These are phyloP conservation scores for Gasteruption jaculator DNA, from an alignment of 2,888 invertebrate genomes.

Conservation along the genomic window DNA sequence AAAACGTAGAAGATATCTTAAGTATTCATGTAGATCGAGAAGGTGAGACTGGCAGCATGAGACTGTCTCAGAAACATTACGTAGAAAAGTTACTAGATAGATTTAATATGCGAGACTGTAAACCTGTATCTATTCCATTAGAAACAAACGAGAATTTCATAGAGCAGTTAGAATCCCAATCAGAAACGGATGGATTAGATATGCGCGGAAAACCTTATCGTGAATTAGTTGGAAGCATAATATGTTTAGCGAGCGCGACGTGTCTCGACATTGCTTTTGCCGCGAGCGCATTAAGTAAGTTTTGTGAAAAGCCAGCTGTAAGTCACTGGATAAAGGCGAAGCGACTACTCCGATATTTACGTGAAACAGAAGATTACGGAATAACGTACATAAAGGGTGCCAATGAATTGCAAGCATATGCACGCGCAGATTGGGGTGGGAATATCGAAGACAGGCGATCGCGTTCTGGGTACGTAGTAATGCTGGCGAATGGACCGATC, in stretches of 20 bases:
- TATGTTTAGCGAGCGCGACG: constrained; percentile 24
- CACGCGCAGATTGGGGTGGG: constrained; percentile 23
- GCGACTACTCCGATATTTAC: constrained; percentile 21
- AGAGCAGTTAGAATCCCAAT: no score
- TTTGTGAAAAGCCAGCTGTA: constrained; percentile 13
- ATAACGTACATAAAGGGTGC: constrained; percentile 19
- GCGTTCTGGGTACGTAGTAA: constrained; percentile 18
- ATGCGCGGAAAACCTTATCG: no score
- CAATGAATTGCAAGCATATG: constrained; percentile 14
- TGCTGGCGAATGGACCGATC: constrained; percentile 1
- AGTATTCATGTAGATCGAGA: background rate
- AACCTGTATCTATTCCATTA: no score
- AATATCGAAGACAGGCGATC: constrained; percentile 21
- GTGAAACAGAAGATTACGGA: constrained; percentile 18
- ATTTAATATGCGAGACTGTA: constrained; percentile 2
- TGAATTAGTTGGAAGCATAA: constrained; percentile 24
- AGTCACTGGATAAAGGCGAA: constrained; percentile 22
- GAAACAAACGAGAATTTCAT: no score
- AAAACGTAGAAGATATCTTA: background rate
- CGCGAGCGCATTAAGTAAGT: constrained; percentile 20
- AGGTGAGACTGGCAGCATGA: background rate
- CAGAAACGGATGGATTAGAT: no score
- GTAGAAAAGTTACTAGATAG: background rate
- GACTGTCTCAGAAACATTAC: background rate
- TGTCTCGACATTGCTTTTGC: constrained; percentile 25